phyloP scores from a whole-genome alignment of 1,140 invertebrate species.

The Mylabris phalerata region DNA sequence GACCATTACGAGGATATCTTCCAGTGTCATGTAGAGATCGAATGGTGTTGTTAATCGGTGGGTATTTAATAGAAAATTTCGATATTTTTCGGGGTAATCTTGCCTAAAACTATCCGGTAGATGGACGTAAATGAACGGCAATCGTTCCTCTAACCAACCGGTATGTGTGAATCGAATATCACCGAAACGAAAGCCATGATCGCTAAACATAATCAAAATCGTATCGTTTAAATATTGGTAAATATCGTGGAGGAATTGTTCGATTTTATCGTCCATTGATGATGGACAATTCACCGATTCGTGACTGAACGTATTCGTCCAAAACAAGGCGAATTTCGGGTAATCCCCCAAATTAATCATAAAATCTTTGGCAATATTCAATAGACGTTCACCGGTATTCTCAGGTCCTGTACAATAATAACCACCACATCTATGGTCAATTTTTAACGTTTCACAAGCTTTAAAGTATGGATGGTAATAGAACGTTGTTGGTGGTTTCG shows the following conservation, averaged over 20 bases:
- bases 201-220: slow-evolving; percentile 66
- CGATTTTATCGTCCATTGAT: slow-evolving; percentile 50
- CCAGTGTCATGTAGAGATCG: slow-evolving; percentile 61
- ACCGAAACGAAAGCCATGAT: slow-evolving; percentile 80
- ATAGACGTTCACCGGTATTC: slow-evolving; percentile 49
- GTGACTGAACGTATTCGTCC: slow-evolving; percentile 62
- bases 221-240: slow-evolving; percentile 47
- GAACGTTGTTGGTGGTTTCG: slow-evolving; percentile 64
- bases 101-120: slow-evolving; percentile 61
- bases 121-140: slow-evolving; percentile 71
- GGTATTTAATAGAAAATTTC: slow-evolving; percentile 58
- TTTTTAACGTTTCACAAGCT: slow-evolving; percentile 3
- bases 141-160: slow-evolving; percentile 76
- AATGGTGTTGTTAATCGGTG: slow-evolving; percentile 63
- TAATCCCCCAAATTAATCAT: slow-evolving; percentile 49
- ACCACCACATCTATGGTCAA: slow-evolving; percentile 31
- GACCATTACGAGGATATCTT: slow-evolving; percentile 42
- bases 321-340: slow-evolving; percentile 63
- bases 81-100: slow-evolving; percentile 49
- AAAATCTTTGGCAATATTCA: slow-evolving; percentile 57
- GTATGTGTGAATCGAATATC: slow-evolving; percentile 58
- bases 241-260: slow-evolving; percentile 45
- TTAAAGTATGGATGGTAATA: slow-evolving; percentile 53
- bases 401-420: slow-evolving; percentile 51
- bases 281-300: slow-evolving; percentile 54